Evolutionary conservation across 2,888 invertebrate species (phyloP).

Genomic region (Chrysotoxum bicinctum): DNA sequence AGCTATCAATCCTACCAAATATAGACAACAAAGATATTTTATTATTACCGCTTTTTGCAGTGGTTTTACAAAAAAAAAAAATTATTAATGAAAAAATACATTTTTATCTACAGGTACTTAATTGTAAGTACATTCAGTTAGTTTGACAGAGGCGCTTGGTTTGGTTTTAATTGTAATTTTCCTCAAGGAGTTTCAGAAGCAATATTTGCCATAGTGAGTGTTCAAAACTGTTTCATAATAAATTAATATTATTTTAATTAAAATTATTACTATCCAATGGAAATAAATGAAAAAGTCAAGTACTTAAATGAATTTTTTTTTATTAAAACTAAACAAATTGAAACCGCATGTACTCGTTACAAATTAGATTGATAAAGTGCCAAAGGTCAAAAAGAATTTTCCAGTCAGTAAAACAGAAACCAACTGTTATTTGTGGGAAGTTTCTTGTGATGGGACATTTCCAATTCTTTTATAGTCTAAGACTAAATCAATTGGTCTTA

Average conservation of each 20-base stretch:
- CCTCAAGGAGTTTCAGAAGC: conserved; percentile 1
- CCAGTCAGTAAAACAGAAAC: too few species aligned
- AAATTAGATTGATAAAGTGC: not conserved
- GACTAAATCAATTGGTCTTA: too few species aligned
- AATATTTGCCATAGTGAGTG: conserved; percentile 25
- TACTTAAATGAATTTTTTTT: not conserved
- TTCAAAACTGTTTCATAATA: not conserved
- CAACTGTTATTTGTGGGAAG: too few species aligned
- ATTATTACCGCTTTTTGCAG: not conserved
- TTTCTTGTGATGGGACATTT: too few species aligned
- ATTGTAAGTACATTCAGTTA: conserved; percentile 30
- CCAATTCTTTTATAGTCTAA: too few species aligned
- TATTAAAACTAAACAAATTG: not conserved
- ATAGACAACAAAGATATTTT: not conserved
- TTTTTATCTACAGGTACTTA: conserved; percentile 2
- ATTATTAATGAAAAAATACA: not conserved
- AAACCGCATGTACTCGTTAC: not conserved
- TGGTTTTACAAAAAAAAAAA: not conserved
- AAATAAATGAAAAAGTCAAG: not conserved
- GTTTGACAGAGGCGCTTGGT: conserved; percentile 9
- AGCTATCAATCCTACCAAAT: conserved; percentile 33
- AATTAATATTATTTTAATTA: not conserved
- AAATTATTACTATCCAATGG: not conserved
- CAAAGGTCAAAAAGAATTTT: too few species aligned
- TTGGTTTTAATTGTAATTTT: conserved; percentile 13